Evolutionary conservation across 2,113 vertebrate genomes (phyloP).

Genomic region (Tupaia chinensis): DNA sequence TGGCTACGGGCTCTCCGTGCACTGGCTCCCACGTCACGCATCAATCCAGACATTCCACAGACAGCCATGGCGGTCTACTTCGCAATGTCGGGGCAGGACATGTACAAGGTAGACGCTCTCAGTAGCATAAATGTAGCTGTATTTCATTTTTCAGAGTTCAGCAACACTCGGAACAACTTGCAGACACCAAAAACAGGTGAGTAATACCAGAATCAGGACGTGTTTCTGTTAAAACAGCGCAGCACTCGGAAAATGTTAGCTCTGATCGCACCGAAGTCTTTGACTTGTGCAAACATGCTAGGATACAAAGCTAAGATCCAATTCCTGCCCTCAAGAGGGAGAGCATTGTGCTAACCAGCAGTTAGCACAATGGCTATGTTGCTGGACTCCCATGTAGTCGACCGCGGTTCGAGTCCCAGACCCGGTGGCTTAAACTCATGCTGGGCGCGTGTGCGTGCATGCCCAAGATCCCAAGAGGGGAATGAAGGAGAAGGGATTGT

Average conservation of each 20-base stretch:
- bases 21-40: neutral
- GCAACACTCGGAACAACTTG: neutral
- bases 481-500: no score
- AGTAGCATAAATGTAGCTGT: neutral
- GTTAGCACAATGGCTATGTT: no score
- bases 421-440: no score
- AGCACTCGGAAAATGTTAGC: neutral
- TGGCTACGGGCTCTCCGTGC: neutral
- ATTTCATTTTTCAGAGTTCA: neutral
- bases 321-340: constrained; percentile 35
- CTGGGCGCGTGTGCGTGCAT: no score
- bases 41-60: neutral
- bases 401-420: no score
- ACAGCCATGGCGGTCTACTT: neutral
- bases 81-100: neutral
- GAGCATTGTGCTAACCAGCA: no score
- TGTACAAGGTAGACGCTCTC: neutral
- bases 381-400: no score
- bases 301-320: constrained; percentile 11
- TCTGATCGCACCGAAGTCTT: constrained; percentile 7
- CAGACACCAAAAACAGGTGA: constrained; percentile 2
- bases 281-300: neutral
- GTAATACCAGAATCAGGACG: neutral
- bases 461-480: no score
- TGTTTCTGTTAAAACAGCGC: neutral